Evolutionary conservation across 2,888 invertebrate species (phyloP), one percentile per base, ranked within the genome.

Genomic region (Elaeidobius kamerunicus): DNA sequence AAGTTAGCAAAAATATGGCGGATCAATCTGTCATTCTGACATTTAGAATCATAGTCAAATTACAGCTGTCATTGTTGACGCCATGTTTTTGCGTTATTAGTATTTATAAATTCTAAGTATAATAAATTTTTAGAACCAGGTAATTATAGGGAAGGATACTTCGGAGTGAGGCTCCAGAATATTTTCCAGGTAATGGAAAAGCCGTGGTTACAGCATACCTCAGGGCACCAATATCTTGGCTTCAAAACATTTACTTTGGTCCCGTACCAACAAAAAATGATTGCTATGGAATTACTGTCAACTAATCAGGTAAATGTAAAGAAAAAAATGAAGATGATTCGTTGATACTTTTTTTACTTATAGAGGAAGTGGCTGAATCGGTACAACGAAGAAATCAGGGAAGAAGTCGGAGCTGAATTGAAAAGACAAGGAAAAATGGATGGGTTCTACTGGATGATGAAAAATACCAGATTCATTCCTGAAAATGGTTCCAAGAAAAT

Each of bases 141-240:
- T 5, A 93, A 85, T 76, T 96, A 96, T 69, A 86, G 88, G 66
- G 80, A 83, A 56, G 84, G 83, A 3, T 82, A 88, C 63, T 96
- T 87, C 71, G 97, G 97, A 1, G 82, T 94, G 20, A 81, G 91
- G 11, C 76, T 97, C 47, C 94, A 94, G 66, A 95, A 92, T 68
- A 81, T 91, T 16, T 71, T 90, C 42, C 85, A 90, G 75, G 88
- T 90, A 6, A 69, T 85, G 5, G 69, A 72, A 43, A 75, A 75
- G 23, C 75, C 74, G 1, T 76, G 76, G 59, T 65, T 74, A 14
- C 69, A 67, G 14, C 75, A 76, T 62, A 70, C 73, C 18, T 73
- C 73, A 34, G 75, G 75, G 1, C 75, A 77, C 34, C 77, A 75
- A 56, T 63, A 65, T 40, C 73, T 88, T 38, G 85, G 84, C 48